A percentile compares a stretch with the other conserved stretches of the same genome.
Evolutionary conservation across 2,797 vertebrate species (phyloP).

Genomic region (Brotula barbata): DNA sequence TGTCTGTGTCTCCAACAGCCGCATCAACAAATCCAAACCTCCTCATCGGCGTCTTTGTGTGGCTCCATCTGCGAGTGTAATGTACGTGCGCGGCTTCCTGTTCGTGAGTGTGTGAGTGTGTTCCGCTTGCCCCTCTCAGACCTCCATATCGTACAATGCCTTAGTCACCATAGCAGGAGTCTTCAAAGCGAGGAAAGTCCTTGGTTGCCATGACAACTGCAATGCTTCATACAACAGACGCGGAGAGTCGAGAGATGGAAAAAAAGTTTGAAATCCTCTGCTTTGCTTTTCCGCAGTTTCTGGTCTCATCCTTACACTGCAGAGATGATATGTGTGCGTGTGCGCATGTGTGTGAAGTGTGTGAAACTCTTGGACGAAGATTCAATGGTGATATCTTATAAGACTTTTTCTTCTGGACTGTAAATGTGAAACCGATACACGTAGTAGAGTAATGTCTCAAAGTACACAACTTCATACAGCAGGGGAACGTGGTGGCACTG

Average conservation of each 20-base stretch:
- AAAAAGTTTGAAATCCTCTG: constrained; percentile 24
- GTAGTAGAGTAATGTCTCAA: too few relatives aligned
- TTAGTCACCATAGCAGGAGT: constrained; percentile 58
- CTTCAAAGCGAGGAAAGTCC: constrained; percentile 66
- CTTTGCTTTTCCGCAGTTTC: constrained; percentile 1
- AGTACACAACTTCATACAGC: too few relatives aligned
- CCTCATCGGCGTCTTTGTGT: background rate
- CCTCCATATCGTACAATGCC: constrained; percentile 19
- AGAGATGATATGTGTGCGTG: background rate
- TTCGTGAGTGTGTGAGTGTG: background rate
- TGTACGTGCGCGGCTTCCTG: background rate
- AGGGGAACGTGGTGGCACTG: too few relatives aligned
- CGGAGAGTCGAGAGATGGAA: constrained; percentile 9
- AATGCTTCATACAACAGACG: constrained; percentile 55
- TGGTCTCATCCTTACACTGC: background rate
- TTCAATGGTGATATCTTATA: too few relatives aligned
- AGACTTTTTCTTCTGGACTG: too few relatives aligned
- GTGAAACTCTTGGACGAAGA: too few relatives aligned
- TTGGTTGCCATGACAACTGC: constrained; percentile 78
- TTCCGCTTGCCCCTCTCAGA: constrained; percentile 6
- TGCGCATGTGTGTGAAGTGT: too few relatives aligned
- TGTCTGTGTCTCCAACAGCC: too few relatives aligned
- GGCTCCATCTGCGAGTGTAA: background rate
- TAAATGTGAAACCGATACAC: too few relatives aligned
- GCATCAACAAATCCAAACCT: too few relatives aligned